These are phyloP conservation scores for Pseudonaja textilis DNA, from an alignment of 2,113 vertebrate genomes.

Conservation along the genomic window DNA sequence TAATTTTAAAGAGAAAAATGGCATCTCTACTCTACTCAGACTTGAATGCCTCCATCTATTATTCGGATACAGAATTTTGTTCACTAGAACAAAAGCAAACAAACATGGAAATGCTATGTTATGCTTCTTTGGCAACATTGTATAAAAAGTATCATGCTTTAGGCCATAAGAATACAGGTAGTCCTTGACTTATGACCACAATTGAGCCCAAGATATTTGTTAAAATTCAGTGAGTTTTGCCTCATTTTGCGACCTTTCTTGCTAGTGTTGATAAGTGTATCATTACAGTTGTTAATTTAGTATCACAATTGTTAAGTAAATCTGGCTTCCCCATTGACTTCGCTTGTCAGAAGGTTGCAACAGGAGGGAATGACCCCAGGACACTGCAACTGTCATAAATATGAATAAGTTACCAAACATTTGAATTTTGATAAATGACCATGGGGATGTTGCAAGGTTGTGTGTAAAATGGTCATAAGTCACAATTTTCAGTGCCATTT, in stretches of 20 bases:
- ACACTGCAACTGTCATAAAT: background rate
- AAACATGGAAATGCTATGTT: background rate
- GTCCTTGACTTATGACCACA: background rate
- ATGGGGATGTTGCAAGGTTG: background rate
- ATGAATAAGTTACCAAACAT: background rate
- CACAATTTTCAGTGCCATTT: background rate
- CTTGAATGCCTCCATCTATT: background rate
- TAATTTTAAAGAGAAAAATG: background rate
- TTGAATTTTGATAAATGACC: background rate
- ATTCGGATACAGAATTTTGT: background rate
- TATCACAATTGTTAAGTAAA: background rate
- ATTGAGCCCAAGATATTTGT: background rate
- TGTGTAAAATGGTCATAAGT: background rate
- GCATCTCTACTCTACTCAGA: background rate
- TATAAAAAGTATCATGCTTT: background rate
- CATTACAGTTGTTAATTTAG: background rate
- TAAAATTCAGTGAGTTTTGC: background rate
- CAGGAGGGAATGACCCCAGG: background rate
- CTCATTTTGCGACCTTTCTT: background rate
- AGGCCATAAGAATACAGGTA: background rate
- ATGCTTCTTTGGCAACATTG: background rate
- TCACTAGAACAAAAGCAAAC: background rate
- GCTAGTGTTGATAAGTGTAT: background rate
- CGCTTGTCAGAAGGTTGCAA: background rate
- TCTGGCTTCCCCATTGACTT: background rate